These are phyloP conservation scores for Brachyhypopomus gauderio DNA, from an alignment of 2,113 vertebrate genomes.

Conservation along the genomic window DNA sequence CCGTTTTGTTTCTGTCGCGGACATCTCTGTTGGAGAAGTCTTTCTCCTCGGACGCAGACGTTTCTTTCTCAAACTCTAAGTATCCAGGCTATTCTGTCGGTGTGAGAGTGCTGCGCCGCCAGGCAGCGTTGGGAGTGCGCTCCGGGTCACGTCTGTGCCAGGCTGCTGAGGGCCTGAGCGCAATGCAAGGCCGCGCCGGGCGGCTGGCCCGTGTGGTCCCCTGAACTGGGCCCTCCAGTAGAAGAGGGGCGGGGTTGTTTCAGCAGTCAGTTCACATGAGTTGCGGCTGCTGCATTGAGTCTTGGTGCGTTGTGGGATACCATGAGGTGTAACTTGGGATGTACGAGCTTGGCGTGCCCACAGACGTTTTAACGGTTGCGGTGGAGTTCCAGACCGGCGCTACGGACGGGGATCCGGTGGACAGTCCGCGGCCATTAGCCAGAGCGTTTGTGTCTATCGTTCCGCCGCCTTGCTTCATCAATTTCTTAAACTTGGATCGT, in stretches of 20 bases:
- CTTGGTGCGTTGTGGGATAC: conserved; percentile 96
- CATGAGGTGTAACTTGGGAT: conserved; percentile 99
- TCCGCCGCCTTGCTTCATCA: conserved; percentile 93
- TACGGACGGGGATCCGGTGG: conserved; percentile 86
- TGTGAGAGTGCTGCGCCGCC: conserved; percentile 72
- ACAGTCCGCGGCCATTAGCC: conserved; percentile 88
- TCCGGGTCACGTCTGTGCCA: conserved; percentile 65
- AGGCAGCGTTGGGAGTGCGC: conserved; percentile 48
- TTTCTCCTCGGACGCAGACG: conserved; percentile 73
- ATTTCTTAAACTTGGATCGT: conserved; percentile 94
- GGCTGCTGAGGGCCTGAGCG: conserved; percentile 62
- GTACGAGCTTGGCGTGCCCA: conserved; percentile 87
- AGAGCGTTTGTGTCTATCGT: conserved; percentile 86
- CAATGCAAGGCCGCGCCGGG: conserved; percentile 63
- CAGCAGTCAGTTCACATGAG: conserved; percentile 86
- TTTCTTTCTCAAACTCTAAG: conserved; percentile 66
- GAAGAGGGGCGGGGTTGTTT: conserved; percentile 54
- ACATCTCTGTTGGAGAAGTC: conserved; percentile 48
- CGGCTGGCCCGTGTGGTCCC: conserved; percentile 64
- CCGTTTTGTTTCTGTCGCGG: conserved; percentile 61
- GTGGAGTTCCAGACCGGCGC: conserved; percentile 92
- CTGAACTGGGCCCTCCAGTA: conserved; percentile 58
- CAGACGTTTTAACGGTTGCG: conserved; percentile 86
- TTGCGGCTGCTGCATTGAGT: conserved; percentile 98
- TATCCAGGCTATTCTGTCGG: conserved; percentile 69